These are phyloP conservation scores for Calonectris borealis DNA, from an alignment of 2,113 vertebrate species.

Conservation along the genomic window DNA sequence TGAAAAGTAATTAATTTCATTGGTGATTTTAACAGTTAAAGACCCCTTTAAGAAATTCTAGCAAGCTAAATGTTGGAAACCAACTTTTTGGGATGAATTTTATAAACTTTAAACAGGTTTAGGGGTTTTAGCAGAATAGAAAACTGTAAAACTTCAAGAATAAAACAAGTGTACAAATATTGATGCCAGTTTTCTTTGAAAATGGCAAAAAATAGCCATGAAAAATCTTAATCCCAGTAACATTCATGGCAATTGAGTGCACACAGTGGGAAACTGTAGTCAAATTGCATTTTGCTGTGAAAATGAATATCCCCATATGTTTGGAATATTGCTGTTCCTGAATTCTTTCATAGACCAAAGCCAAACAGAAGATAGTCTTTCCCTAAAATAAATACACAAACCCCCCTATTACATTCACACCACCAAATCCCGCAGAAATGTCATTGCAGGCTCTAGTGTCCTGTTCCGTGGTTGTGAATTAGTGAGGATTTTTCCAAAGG, in stretches of 20 bases:
- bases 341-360: not conserved
- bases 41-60: not conserved
- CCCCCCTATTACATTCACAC: not conserved
- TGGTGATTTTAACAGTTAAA: not conserved
- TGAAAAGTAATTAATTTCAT: not conserved
- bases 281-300: conserved; percentile 4
- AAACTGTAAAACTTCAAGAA: not conserved
- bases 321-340: not conserved
- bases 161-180: not conserved
- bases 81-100: not conserved
- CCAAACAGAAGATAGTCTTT: not conserved
- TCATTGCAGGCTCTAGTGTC: not conserved
- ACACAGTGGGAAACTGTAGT: not conserved
- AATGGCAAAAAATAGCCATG: not conserved
- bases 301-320: not conserved
- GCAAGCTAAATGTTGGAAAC: not conserved
- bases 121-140: not conserved
- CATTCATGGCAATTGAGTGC: not conserved
- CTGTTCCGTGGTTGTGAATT: not conserved
- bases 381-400: not conserved
- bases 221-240: not conserved
- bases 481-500: not conserved
- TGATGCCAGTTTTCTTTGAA: not conserved
- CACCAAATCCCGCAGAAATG: not conserved
- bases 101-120: not conserved